These are phyloP conservation scores for Lathamus discolor DNA, from an alignment of 2,113 vertebrate species.

Conservation along the genomic window DNA sequence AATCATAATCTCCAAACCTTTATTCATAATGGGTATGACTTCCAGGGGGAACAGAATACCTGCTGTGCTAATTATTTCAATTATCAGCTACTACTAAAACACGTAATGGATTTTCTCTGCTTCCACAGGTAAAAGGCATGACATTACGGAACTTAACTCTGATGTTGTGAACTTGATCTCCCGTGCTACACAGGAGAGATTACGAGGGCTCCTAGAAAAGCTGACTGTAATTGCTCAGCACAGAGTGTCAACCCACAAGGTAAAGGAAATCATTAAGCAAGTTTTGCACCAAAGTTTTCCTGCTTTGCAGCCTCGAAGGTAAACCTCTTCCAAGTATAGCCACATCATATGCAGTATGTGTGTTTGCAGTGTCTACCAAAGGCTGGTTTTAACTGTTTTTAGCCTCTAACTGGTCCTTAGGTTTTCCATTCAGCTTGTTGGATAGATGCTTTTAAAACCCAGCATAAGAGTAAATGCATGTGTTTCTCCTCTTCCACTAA, in stretches of 20 bases:
- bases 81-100: conserved; percentile 91
- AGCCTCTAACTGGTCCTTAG: background rate
- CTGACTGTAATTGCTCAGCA: conserved; percentile 84
- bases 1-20: conserved; percentile 97
- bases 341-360: background rate
- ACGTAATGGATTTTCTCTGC: conserved; percentile 91
- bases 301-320: conserved; percentile 22
- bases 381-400: background rate
- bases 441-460: background rate
- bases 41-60: conserved; percentile 93
- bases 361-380: background rate
- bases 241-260: conserved; percentile 83
- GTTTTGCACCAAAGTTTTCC: conserved; percentile 1
- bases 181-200: conserved; percentile 86
- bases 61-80: conserved; percentile 98
- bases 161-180: conserved; percentile 90
- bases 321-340: background rate
- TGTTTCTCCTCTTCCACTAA: background rate
- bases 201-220: conserved; percentile 87
- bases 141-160: conserved; percentile 83
- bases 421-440: background rate
- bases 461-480: background rate
- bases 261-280: conserved; percentile 72
- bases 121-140: conserved; percentile 89
- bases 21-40: conserved; percentile 97